Conservation (phyloP, 1,140 invertebrate species). For the Heliconius melpomene region DNA sequence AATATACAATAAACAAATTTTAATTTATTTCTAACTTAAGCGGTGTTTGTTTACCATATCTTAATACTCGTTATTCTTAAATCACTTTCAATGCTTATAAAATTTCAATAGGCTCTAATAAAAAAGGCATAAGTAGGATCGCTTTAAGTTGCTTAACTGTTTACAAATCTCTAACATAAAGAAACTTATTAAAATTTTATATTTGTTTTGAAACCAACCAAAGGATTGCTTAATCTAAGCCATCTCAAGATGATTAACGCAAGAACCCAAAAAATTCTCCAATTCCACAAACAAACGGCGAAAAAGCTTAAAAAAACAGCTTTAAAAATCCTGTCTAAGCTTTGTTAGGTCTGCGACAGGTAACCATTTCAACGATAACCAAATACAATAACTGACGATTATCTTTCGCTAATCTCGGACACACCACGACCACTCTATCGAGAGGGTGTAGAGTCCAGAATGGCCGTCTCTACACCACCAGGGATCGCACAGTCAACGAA, state of each 20-base stretch:
- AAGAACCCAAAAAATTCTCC: conserved; percentile 16
- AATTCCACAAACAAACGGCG: conserved; percentile 33
- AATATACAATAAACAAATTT: conserved; percentile 10
- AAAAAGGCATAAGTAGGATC: neutral
- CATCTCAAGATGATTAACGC: conserved; percentile 23
- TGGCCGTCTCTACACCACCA: conserved; percentile 22
- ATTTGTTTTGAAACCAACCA: conserved; percentile 8
- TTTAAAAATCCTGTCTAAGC: conserved; percentile 50
- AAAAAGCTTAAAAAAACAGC: conserved; percentile 35
- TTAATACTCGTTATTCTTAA: conserved; percentile 5
- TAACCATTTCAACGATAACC: conserved; percentile 70
- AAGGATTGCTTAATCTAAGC: neutral
- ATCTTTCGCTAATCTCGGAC: conserved; percentile 59
- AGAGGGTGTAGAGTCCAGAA: conserved; percentile 41
- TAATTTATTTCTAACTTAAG: neutral
- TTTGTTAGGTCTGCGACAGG: conserved; percentile 59
- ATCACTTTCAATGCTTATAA: neutral
- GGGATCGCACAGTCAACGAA: conserved; percentile 72
- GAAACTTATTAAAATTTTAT: neutral
- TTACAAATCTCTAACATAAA: conserved; percentile 5
- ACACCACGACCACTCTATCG: conserved; percentile 40
- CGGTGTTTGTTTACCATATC: neutral
- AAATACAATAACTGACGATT: conserved; percentile 75
- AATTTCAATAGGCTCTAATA: neutral
- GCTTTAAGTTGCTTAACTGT: conserved; percentile 10